Evolutionary conservation across 2,113 vertebrate species (phyloP), one percentile per base, ranked within the genome.

Genomic region (Cyprinodon brontotheroides): DNA sequence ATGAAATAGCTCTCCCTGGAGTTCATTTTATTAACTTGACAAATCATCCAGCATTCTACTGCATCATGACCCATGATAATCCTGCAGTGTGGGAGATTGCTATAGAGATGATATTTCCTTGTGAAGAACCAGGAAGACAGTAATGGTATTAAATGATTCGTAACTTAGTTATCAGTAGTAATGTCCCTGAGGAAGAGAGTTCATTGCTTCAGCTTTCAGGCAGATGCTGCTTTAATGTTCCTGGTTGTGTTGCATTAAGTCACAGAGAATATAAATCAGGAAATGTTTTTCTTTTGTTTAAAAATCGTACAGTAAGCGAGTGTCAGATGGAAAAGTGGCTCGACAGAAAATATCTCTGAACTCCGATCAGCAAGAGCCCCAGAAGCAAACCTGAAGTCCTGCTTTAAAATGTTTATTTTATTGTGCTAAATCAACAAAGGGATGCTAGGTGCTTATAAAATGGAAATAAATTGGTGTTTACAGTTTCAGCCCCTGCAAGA

Each of bases 101-200:
- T 45, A 17, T 43, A 50, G 67, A 43, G 79, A 87, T 70, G 76
- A 89, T 81, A 86, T 83, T 84, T 89, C 74, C 72, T 75, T 60
- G 82, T 79, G 77, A 83, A 76, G 84, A 81, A 62, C 74, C 62
- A 79, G 74, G 75, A 77, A 62, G 60, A 62, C 73, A 75, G 66
- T 92, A 90, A 90, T 90, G 84, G 86, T 82, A 91, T 91, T 86
- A 88, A 91, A 90, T 91, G 87, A 88, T 82, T 91, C 78, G 69
- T 84, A 87, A 85, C 87, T 82, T 8, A 36, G 77, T 91, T 89
- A 90, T 89, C 89, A 89, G 87, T 89, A 78, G 81, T 84, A 80
- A 85, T 82, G 84, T 86, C 74, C 86, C 88, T 43, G 60, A 70
- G 86, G 87, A 88, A 77, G 74, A 79, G 81, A 82, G 81, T 85